Evolutionary conservation across 2,888 invertebrate genomes (phyloP).

Genomic region (Apodemia duryi): DNA sequence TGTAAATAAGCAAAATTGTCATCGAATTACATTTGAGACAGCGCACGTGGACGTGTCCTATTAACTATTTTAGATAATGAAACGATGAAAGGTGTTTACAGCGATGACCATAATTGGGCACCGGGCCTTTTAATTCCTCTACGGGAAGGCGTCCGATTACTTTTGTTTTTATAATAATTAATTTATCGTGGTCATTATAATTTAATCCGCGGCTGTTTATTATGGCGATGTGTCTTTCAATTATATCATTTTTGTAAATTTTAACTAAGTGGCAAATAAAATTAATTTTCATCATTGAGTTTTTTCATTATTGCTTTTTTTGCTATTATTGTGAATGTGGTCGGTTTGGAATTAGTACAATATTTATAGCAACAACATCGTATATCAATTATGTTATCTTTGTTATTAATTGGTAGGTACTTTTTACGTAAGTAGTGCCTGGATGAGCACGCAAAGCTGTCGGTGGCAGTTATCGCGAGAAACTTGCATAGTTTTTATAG

Average conservation of each 20-base stretch:
- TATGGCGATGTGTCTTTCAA: background rate
- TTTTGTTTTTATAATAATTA: constrained; percentile 6
- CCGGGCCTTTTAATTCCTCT: constrained; percentile 12
- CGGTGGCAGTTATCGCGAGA: no score
- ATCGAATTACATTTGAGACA: constrained; percentile 8
- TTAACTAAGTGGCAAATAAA: background rate
- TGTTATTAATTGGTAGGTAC: no score
- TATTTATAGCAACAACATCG: no score
- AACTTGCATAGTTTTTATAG: no score
- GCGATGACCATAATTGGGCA: constrained; percentile 27
- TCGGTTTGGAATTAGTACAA: no score
- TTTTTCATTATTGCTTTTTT: no score
- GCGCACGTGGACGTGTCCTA: constrained; percentile 10
- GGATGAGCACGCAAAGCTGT: no score
- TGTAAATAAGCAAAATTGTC: constrained; percentile 19
- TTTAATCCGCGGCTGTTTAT: background rate
- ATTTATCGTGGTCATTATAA: constrained; percentile 17
- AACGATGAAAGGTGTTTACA: constrained; percentile 23
- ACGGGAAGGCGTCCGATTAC: constrained; percentile 4
- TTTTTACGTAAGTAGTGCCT: no score
- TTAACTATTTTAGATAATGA: constrained; percentile 19
- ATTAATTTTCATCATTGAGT: background rate
- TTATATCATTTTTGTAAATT: background rate
- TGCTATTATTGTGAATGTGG: no score
- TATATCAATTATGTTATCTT: no score